A percentile compares a stretch with the other conserved stretches of the same genome.
phyloP scores from a whole-genome alignment of 1,140 invertebrate species.

The Eupristina koningsbergeri region DNA sequence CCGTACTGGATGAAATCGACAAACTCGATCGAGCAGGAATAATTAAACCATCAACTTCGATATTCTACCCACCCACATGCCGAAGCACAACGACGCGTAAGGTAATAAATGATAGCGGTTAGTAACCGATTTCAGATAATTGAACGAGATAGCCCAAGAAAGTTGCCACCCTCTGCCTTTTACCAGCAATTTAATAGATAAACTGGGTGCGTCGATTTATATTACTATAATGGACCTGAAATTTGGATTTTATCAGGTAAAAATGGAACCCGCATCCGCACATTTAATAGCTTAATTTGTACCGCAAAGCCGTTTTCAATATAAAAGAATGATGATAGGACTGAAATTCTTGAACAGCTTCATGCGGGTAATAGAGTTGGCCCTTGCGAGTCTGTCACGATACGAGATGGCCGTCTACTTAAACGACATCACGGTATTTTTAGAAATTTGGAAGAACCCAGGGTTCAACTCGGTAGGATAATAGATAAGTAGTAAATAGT shows the following conservation, averaged over 20 bases:
- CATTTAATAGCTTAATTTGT: background rate
- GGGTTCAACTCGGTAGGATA: background rate
- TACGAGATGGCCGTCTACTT: too few relatives aligned
- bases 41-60: too few relatives aligned
- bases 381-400: background rate
- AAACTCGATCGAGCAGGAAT: too few relatives aligned
- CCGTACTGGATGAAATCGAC: too few relatives aligned
- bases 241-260: background rate
- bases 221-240: background rate
- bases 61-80: too few relatives aligned
- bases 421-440: background rate
- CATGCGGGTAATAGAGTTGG: background rate
- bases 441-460: background rate
- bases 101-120: too few relatives aligned
- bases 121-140: background rate
- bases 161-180: background rate
- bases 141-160: background rate
- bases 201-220: background rate
- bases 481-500: too few relatives aligned
- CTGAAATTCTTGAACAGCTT: too few relatives aligned
- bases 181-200: background rate
- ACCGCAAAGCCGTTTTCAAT: background rate
- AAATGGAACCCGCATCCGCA: background rate
- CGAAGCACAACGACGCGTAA: too few relatives aligned
- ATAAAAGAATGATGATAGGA: background rate